A percentile compares a stretch with the other conserved stretches of the same genome.
Conservation (phyloP, 2,797 vertebrate species). For the Melanotaenia trifasciata region DNA sequence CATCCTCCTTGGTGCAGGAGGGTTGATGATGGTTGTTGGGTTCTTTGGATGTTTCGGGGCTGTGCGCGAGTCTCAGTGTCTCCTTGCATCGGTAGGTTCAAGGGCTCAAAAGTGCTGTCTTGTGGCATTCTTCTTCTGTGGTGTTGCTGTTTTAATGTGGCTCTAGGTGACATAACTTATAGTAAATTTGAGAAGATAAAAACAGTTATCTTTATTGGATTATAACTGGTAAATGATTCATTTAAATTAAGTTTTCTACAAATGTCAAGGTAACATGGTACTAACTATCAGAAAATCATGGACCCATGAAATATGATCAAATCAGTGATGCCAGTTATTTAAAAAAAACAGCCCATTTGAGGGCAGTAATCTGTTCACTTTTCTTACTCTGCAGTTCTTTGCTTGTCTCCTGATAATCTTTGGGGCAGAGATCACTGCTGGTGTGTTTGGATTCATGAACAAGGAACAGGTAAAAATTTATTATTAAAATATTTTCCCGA, state of each 20-base stretch:
- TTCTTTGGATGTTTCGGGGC: constrained; percentile 97
- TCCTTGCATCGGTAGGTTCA: constrained; percentile 92
- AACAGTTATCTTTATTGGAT: neutral
- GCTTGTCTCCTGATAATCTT: constrained; percentile 95
- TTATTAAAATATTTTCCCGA: neutral
- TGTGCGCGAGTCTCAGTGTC: constrained; percentile 93
- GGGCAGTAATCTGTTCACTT: neutral
- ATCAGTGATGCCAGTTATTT: neutral
- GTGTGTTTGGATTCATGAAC: constrained; percentile 95
- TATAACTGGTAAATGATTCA: neutral
- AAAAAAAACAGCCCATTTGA: neutral
- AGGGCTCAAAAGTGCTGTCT: neutral
- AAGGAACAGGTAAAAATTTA: constrained; percentile 85
- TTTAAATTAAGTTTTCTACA: neutral
- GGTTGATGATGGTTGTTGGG: constrained; percentile 93
- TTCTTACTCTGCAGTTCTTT: constrained; percentile 89
- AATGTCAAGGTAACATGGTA: neutral
- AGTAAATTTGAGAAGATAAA: neutral
- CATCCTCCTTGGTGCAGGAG: constrained; percentile 91
- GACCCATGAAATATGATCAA: neutral
- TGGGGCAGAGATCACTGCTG: constrained; percentile 93
- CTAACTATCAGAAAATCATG: neutral
- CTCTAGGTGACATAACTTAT: neutral
- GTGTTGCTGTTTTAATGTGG: neutral
- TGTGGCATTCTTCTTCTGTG: neutral